Evolutionary conservation across 2,797 vertebrate species (phyloP).

Genomic region (Tarsius wallacei): DNA sequence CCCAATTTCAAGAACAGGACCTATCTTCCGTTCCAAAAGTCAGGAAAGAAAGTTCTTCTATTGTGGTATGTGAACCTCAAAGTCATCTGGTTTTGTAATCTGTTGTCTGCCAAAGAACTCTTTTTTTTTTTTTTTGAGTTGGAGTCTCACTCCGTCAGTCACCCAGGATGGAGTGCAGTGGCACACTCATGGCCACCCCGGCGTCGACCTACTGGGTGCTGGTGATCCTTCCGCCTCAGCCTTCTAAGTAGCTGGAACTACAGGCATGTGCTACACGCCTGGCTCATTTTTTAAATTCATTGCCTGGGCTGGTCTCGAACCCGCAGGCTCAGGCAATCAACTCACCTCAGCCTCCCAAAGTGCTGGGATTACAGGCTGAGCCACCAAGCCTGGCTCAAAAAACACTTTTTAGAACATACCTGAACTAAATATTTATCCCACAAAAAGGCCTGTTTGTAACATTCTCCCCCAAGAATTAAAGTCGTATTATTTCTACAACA

Average conservation of each 20-base stretch:
- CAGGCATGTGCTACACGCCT: no score
- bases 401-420: background rate
- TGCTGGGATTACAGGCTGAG: no score
- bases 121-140: background rate
- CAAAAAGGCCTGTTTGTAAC: background rate
- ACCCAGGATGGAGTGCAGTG: no score
- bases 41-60: background rate
- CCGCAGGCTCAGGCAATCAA: no score
- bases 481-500: constrained; percentile 2
- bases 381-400: background rate
- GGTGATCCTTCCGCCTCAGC: no score
- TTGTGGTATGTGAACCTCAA: background rate
- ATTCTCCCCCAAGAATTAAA: constrained; percentile 15
- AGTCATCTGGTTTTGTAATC: background rate
- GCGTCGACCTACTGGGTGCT: no score
- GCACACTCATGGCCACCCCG: no score
- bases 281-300: no score
- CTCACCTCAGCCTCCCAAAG: no score
- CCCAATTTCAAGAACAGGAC: background rate
- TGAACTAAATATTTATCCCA: background rate
- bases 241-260: no score
- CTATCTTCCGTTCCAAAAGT: background rate
- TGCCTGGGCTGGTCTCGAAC: no score
- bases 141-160: no score
- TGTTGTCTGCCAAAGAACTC: constrained; percentile 1